Evolutionary conservation across 2,888 invertebrate genomes (phyloP).

Genomic region (Rotaria macrura): DNA sequence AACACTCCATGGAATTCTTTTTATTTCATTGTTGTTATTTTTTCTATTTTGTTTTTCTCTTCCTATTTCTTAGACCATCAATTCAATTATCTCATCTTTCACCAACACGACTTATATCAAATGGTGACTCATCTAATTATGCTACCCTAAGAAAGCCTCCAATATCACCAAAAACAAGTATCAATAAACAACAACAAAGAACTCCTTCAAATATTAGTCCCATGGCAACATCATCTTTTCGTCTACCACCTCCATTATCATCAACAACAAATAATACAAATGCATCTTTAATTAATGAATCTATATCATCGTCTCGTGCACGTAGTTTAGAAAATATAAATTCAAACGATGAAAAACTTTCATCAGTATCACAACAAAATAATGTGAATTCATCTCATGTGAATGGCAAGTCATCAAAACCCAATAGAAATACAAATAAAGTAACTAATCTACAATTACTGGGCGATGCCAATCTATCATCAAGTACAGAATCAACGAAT

Average conservation of each 20-base stretch:
- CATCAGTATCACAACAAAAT: neutral
- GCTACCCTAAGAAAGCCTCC: neutral
- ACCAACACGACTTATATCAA: neutral
- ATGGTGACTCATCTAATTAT: neutral
- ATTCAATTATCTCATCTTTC: neutral
- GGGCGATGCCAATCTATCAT: constrained; percentile 37
- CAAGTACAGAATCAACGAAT: constrained; percentile 83
- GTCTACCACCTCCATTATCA: constrained; percentile 6
- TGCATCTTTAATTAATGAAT: neutral
- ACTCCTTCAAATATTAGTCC: neutral
- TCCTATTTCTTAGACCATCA: neutral
- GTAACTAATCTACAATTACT: neutral
- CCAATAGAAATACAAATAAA: neutral
- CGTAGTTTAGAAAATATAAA: constrained; percentile 16
- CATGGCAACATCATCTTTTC: neutral
- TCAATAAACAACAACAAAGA: neutral
- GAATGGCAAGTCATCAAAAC: neutral
- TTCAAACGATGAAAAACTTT: neutral
- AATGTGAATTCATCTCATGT: neutral
- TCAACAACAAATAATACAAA: neutral
- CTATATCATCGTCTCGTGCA: neutral
- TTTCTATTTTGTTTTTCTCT: too few species aligned
- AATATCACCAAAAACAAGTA: neutral
- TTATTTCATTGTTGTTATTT: neutral
- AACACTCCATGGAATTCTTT: neutral